phyloP scores from a whole-genome alignment of 1,140 invertebrate genomes.

The Drosophila repletoides region DNA sequence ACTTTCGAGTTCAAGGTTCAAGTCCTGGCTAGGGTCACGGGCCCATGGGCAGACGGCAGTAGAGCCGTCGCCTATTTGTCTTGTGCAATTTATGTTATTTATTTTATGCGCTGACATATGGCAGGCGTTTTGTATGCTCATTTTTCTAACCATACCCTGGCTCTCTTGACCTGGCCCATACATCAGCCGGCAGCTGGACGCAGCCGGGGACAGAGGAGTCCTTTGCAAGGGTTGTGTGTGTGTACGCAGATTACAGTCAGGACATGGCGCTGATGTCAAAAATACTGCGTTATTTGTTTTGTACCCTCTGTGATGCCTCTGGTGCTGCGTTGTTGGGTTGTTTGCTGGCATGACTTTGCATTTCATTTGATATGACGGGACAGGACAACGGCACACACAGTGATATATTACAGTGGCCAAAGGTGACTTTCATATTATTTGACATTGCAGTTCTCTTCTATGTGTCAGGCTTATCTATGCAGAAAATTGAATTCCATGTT shows the following conservation, averaged over 20 bases:
- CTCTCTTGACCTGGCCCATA: slow-evolving; percentile 63
- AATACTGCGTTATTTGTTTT: slow-evolving; percentile 76
- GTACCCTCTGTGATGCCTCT: slow-evolving; percentile 24
- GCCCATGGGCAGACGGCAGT: background rate
- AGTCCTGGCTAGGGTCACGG: background rate
- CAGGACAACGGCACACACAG: slow-evolving; percentile 26
- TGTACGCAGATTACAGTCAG: slow-evolving; percentile 36
- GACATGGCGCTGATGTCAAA: slow-evolving; percentile 58
- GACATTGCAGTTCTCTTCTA: slow-evolving; percentile 30
- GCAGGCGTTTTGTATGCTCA: slow-evolving; percentile 64
- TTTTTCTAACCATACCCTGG: slow-evolving; percentile 60
- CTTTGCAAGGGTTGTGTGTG: slow-evolving; percentile 22
- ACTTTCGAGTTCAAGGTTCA: slow-evolving; percentile 12
- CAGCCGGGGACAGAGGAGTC: background rate
- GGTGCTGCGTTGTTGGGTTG: slow-evolving; percentile 3
- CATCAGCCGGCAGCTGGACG: slow-evolving; percentile 56
- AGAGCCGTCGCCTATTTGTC: slow-evolving; percentile 9
- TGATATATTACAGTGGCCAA: slow-evolving; percentile 69
- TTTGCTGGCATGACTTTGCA: slow-evolving; percentile 63
- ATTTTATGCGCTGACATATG: slow-evolving; percentile 67
- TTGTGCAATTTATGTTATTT: slow-evolving; percentile 72
- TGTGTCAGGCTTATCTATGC: slow-evolving; percentile 65
- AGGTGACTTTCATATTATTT: slow-evolving; percentile 75
- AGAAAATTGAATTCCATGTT: slow-evolving; percentile 73
- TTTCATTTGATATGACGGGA: slow-evolving; percentile 70